Base-by-base conservation (phyloP, 2,797 vertebrate genomes). In the Rhinogobio ventralis region DNA sequence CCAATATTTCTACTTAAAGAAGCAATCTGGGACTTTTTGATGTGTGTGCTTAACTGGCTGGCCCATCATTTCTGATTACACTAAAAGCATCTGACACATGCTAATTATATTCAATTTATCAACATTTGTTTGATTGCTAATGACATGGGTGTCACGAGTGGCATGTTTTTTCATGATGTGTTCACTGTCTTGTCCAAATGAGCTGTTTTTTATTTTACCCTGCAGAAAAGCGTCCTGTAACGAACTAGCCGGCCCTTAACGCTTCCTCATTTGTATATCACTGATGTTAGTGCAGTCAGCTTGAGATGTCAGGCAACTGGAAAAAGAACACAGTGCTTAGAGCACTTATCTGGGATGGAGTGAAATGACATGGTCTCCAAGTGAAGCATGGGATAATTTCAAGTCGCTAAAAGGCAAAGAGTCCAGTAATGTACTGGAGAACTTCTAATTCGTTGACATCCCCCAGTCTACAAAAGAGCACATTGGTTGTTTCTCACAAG, bases 61-160 rank as follows among this genome's bases (percentile, higher is more conserved):
- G 20, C 86, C 68, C 85, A 88, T 90, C 88, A 82, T 51, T 68
- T 51, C 67, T 85, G 69, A 87, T 90, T 85, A 88, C 57, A 77
- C 82, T 69, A 74, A 71, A 68, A 81, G 67, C 69, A 62, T 53
- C 71, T 86, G 86, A 88, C 86, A 89, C 30, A 71, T 72, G 74
- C 87, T 87, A 90, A 90, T 90, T 90, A 88, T 88, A 79, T 82
- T 88, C 73, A 84, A 87, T 90, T 91, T 76, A 86, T 89, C 84
- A 86, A 78, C 86, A 76, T 88, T 85, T 83, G 78, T 88, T 89
- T 89, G 90, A 89, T 86, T 86, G 85, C 79, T 83, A 79, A 82
- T 90, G 89, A 87, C 90, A 87, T 68, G 55, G 76, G 83, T 89
- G 88, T 90, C 90, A 88, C 33, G 67, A 85, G 45, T 80, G 73